A percentile compares a stretch with the other conserved stretches of the same genome.
These are phyloP conservation scores for Aythya fuligula DNA, from an alignment of 2,797 vertebrate genomes.

Conservation along the genomic window DNA sequence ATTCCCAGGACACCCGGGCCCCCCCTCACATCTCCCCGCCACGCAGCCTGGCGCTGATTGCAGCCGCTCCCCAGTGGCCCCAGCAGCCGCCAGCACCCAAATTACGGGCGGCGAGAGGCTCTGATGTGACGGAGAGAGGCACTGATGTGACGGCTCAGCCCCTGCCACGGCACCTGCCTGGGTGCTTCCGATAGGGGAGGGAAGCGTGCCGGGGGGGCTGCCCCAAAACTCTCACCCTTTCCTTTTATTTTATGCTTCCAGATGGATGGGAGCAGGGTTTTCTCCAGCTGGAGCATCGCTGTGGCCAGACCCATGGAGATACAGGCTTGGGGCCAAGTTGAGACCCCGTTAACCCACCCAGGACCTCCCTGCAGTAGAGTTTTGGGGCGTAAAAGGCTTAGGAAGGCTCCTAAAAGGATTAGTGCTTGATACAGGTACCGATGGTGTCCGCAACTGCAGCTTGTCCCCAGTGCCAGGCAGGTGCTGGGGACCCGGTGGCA, in stretches of 20 bases:
- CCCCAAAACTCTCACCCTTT: not conserved
- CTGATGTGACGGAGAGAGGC: not conserved
- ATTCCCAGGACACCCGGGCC: not conserved
- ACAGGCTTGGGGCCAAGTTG: fast-evolving
- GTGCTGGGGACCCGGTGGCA: not conserved
- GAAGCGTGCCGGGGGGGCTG: fast-evolving
- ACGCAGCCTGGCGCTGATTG: not conserved
- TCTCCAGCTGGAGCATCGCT: not conserved
- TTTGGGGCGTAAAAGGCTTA: not conserved
- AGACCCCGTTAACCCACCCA: fast-evolving
- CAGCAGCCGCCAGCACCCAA: not conserved
- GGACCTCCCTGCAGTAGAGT: not conserved
- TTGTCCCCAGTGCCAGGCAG: fast-evolving
- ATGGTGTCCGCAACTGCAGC: fast-evolving
- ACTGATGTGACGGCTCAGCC: not conserved
- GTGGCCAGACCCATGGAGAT: fast-evolving
- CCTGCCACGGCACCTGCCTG: not conserved
- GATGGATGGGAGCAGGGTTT: not conserved
- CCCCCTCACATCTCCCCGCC: not conserved
- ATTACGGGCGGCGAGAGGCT: not conserved
- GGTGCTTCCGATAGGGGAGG: not conserved
- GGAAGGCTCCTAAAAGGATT: constrained; percentile 15
- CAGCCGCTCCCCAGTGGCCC: constrained; percentile 28
- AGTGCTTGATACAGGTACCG: not conserved
- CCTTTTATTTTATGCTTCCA: not conserved